phyloP scores from a whole-genome alignment of 1,140 invertebrate genomes.

The Leptonema lineaticorne region DNA sequence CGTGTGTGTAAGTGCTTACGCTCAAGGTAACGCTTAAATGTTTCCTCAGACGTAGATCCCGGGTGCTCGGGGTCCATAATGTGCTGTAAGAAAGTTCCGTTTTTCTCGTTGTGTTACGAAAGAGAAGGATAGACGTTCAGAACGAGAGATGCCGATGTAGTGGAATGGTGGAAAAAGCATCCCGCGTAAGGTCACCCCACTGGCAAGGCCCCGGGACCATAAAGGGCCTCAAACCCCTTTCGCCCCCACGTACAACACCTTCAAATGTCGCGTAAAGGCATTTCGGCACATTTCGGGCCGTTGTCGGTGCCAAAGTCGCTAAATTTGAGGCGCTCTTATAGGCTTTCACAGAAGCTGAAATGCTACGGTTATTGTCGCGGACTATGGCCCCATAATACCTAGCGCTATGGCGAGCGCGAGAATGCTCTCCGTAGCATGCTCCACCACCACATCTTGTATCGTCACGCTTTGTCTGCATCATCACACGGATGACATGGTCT shows the following conservation, averaged over 20 bases:
- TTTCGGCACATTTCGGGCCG: slow-evolving; percentile 34
- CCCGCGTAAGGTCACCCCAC: slow-evolving; percentile 49
- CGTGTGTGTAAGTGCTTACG: neutral
- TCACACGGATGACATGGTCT: neutral
- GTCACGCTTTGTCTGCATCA: slow-evolving; percentile 10
- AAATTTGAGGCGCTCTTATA: slow-evolving; percentile 41
- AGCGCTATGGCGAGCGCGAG: slow-evolving; percentile 31
- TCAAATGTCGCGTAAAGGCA: slow-evolving; percentile 37
- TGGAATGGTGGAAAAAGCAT: slow-evolving; percentile 19
- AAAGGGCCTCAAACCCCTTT: slow-evolving; percentile 42
- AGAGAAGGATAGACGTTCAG: no score
- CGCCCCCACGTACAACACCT: slow-evolving; percentile 48
- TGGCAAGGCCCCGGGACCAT: slow-evolving; percentile 51
- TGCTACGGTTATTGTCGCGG: slow-evolving; percentile 33
- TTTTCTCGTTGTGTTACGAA: no score
- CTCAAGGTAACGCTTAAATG: slow-evolving; percentile 11
- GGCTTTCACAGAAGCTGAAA: slow-evolving; percentile 38
- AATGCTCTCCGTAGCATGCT: slow-evolving; percentile 23
- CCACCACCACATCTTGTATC: slow-evolving; percentile 13
- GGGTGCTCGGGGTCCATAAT: slow-evolving; percentile 23
- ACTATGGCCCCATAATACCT: slow-evolving; percentile 38
- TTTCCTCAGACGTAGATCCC: slow-evolving; percentile 1
- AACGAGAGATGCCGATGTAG: no score
- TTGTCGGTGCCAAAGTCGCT: slow-evolving; percentile 40
- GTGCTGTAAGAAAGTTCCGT: slow-evolving; percentile 14